Conservation (phyloP, 2,113 vertebrate species). For the Polypterus senegalus region DNA sequence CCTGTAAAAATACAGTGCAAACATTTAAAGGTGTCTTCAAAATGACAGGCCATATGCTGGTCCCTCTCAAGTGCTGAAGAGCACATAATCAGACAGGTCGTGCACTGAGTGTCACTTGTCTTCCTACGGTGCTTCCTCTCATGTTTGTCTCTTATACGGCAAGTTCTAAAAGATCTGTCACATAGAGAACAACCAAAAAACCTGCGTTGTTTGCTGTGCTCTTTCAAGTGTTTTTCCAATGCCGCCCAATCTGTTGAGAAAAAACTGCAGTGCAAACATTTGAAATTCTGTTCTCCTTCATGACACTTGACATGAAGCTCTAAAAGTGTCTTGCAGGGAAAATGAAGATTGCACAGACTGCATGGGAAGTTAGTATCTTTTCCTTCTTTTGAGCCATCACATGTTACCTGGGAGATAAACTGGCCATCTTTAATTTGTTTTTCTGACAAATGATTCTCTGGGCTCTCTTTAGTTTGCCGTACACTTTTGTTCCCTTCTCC, state of each 20-base stretch:
- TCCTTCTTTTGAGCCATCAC: constrained; percentile 8
- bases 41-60: constrained; percentile 14
- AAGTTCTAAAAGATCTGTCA: constrained; percentile 20
- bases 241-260: constrained; percentile 24
- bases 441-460: constrained; percentile 9
- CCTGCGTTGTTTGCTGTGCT: constrained; percentile 16
- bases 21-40: constrained; percentile 20
- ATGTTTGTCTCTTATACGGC: constrained; percentile 18
- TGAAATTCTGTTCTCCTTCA: constrained; percentile 19
- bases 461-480: constrained; percentile 9
- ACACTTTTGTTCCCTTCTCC: not conserved
- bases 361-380: constrained; percentile 11
- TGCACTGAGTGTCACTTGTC: constrained; percentile 6
- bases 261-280: constrained; percentile 28
- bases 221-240: constrained; percentile 36
- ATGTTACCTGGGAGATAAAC: not conserved
- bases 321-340: constrained; percentile 6
- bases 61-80: constrained; percentile 21
- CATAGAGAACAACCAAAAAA: constrained; percentile 18
- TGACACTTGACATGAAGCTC: constrained; percentile 23
- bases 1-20: constrained; percentile 23
- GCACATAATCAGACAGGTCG: constrained; percentile 19
- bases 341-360: not conserved
- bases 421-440: not conserved
- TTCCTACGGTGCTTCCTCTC: constrained; percentile 16